Evolutionary conservation across 2,113 vertebrate genomes (phyloP), one percentile per base, ranked within the genome.

Genomic region (Prunella himalayana): DNA sequence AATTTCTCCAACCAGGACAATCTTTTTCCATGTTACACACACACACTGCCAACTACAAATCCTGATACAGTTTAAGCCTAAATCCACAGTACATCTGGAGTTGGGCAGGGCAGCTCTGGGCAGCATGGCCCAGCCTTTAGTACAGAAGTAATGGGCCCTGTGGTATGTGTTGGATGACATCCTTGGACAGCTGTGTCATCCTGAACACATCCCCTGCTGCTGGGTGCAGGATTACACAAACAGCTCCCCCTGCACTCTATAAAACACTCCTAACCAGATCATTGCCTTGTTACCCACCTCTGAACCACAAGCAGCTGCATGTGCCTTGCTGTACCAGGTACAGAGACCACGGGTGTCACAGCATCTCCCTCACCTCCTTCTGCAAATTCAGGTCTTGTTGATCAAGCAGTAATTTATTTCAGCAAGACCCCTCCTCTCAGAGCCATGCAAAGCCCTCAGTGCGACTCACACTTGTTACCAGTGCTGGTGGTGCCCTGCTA

Each of bases 401-500:
- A 68, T 80, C 23, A 4, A 6, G 41, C 71, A 53, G 2, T 25
- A 3, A 61, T 82, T 84, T 68, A 59, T 63, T 94, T 56, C 69
- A 75, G 85, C 54, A 19, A 70, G 80, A 71, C 59, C 33, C 16
- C 73, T 80, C 41, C 21, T 1, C 1, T 15, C 61, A 5, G 77
- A 80, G 63, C 9, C 23, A 16, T 6, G 47, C 59, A 75, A 57
- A 59, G 24, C 0, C 0, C 17, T 9, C n/a, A 23, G 63, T 0
- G 1, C 0, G 2, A 41, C 78, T 87, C 28, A 2, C 0, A 8
- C 61, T 72, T n/a, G 6, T 77, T 73, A 73, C 19, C 24, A 5
- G 9, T 0, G 27, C 15, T 4, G 53, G 37, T 2, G 59, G 90
- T 11, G 49, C 72, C 86, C 88, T 54, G 76, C 90, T 69, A 82